A percentile compares a stretch with the other conserved stretches of the same genome.
phyloP scores from a whole-genome alignment of 64 coral and sea anemone genomes.

The Stichodactyla helianthus region DNA sequence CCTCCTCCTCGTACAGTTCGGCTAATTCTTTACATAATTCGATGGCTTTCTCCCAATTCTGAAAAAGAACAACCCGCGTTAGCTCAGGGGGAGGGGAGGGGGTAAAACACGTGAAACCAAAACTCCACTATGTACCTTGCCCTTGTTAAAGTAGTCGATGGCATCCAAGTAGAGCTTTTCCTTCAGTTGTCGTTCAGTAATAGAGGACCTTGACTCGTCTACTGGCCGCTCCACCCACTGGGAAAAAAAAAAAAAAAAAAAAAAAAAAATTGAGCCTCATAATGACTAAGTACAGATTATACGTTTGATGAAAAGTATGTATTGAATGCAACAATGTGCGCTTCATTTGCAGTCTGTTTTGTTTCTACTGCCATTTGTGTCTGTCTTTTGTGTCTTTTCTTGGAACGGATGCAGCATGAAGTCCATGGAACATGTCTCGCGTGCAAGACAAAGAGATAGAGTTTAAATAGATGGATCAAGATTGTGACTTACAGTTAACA shows the following conservation, averaged over 20 bases:
- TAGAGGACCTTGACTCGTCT: slow-evolving; percentile 41
- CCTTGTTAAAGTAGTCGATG: slow-evolving; percentile 77
- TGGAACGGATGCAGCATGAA: too few species aligned
- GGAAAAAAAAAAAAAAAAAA: background rate
- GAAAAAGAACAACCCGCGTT: background rate
- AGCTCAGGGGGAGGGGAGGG: background rate
- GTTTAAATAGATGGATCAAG: background rate
- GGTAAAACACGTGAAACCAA: background rate
- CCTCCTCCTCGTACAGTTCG: slow-evolving; percentile 56
- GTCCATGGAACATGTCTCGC: too few species aligned
- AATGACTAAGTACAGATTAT: too few species aligned
- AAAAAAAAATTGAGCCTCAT: background rate
- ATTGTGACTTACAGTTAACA: slow-evolving; percentile 34
- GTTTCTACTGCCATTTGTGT: too few species aligned
- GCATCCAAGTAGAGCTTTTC: slow-evolving; percentile 93
- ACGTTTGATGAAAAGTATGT: too few species aligned
- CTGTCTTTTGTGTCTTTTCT: too few species aligned
- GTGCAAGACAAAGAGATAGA: too few species aligned
- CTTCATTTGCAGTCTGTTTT: too few species aligned
- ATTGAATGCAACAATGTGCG: too few species aligned
- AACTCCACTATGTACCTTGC: slow-evolving; percentile 46
- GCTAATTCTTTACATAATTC: slow-evolving; percentile 81
- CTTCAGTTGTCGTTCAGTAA: slow-evolving; percentile 74
- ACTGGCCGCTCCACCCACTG: slow-evolving; percentile 67
- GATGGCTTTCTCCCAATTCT: slow-evolving; percentile 94